Evolutionary conservation across 23 tunicate species (phyloP).

Genomic region (Oikopleura vanhoeffeni): DNA sequence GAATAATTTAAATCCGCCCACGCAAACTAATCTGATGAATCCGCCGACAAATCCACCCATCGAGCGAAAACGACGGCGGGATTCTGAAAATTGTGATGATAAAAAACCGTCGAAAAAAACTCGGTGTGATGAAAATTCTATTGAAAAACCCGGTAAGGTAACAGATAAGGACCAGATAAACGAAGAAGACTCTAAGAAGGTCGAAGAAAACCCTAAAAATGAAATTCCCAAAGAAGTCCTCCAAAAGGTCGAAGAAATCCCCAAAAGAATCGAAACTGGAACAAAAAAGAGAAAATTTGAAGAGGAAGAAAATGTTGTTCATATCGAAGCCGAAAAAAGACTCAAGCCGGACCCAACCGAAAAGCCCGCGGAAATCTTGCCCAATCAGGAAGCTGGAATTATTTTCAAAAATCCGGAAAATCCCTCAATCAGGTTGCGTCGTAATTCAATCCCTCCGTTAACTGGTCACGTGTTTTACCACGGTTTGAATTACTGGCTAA

Average conservation of each 20-base stretch:
- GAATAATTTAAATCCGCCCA: not conserved
- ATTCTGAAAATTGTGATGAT: not conserved
- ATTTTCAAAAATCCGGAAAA: not conserved
- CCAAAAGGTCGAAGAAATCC: not conserved
- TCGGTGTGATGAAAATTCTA: no score
- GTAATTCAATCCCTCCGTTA: not conserved
- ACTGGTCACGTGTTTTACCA: not conserved
- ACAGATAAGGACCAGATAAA: slow-evolving; percentile 6
- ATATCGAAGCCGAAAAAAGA: not conserved
- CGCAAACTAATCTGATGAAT: not conserved
- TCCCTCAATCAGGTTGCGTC: not conserved
- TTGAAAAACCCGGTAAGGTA: no score
- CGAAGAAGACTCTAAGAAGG: no score
- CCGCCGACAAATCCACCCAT: not conserved
- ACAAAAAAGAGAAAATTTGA: not conserved
- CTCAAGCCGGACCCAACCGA: not conserved
- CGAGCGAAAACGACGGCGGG: not conserved
- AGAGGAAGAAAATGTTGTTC: not conserved
- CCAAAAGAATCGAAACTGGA: not conserved
- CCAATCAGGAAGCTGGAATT: not conserved
- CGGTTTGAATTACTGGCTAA: not conserved
- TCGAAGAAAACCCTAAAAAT: no score
- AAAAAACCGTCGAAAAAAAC: no score
- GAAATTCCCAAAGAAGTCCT: no score
- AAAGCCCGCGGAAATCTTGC: not conserved